These are phyloP conservation scores for Tribolium madens DNA, from an alignment of 1,140 invertebrate species.

Conservation along the genomic window DNA sequence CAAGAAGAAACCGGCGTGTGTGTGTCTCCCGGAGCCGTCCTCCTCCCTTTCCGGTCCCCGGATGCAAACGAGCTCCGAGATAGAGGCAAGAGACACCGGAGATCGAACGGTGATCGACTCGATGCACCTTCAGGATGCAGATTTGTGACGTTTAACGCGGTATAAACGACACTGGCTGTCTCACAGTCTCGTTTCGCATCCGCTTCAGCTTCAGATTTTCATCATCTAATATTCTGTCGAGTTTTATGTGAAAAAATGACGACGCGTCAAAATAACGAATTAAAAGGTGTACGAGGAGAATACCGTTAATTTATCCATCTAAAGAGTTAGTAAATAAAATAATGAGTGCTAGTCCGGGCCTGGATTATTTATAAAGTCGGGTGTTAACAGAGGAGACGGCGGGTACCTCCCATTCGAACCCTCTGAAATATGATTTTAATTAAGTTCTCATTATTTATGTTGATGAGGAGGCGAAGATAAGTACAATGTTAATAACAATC, in stretches of 20 bases:
- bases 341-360: slow-evolving; percentile 1
- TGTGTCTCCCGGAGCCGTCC: background rate
- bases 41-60: slow-evolving; percentile 31
- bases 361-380: slow-evolving; percentile 2
- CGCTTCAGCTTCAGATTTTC: slow-evolving; percentile 13
- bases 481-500: slow-evolving; percentile 41
- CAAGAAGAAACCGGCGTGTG: background rate
- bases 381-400: slow-evolving; percentile 26
- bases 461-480: slow-evolving; percentile 35
- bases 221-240: slow-evolving; percentile 16
- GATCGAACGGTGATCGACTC: slow-evolving; percentile 27
- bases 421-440: slow-evolving; percentile 39
- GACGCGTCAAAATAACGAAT: background rate
- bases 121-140: slow-evolving; percentile 34
- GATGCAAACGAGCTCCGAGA: slow-evolving; percentile 40
- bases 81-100: slow-evolving; percentile 32
- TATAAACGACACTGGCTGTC: slow-evolving; percentile 12
- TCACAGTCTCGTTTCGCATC: slow-evolving; percentile 14
- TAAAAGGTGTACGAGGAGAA: slow-evolving; percentile 1
- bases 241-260: background rate
- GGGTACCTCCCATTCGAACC: background rate
- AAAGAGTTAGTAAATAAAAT: slow-evolving; percentile 21
- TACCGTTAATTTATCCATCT: slow-evolving; percentile 25
- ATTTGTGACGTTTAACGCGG: slow-evolving; percentile 23
- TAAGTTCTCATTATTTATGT: slow-evolving; percentile 45